Conservation (phyloP, 2,888 invertebrate genomes). For the Callinectes sapidus region DNA sequence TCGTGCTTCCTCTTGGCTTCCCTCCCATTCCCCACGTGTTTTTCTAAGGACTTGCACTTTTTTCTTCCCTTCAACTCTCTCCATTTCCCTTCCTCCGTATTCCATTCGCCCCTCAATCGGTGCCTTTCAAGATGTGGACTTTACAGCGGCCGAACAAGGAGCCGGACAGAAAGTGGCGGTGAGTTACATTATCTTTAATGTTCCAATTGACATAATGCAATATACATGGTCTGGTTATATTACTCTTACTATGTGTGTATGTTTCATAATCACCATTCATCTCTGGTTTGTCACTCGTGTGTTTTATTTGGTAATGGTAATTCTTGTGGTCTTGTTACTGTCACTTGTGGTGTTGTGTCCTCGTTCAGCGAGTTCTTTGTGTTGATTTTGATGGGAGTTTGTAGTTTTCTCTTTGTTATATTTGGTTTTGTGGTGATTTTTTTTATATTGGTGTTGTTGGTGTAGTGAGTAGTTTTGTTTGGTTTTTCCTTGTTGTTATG, state of each 20-base stretch:
- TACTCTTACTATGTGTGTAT: neutral
- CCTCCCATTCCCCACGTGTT: neutral
- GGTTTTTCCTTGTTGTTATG: neutral
- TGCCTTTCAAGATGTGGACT: slow-evolving; percentile 49
- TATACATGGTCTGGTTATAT: neutral
- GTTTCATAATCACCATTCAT: neutral
- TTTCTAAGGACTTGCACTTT: neutral
- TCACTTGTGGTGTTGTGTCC: neutral
- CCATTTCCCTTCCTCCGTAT: neutral
- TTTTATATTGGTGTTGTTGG: too few relatives aligned
- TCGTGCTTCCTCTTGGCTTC: neutral
- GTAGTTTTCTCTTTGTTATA: too few relatives aligned
- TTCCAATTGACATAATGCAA: too few relatives aligned
- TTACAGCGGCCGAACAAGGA: slow-evolving; percentile 50
- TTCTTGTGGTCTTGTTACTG: neutral
- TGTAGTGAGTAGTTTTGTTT: neutral
- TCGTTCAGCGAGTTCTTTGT: neutral
- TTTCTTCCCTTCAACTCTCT: neutral
- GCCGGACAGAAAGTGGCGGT: slow-evolving; percentile 55
- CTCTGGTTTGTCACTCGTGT: neutral
- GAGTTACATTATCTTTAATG: neutral
- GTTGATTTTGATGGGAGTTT: neutral
- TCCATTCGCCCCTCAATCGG: neutral
- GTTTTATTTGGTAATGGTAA: neutral
- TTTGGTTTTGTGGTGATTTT: too few relatives aligned